Conservation (phyloP, 1,140 invertebrate species). For the Neoseiulus cucumeris region DNA sequence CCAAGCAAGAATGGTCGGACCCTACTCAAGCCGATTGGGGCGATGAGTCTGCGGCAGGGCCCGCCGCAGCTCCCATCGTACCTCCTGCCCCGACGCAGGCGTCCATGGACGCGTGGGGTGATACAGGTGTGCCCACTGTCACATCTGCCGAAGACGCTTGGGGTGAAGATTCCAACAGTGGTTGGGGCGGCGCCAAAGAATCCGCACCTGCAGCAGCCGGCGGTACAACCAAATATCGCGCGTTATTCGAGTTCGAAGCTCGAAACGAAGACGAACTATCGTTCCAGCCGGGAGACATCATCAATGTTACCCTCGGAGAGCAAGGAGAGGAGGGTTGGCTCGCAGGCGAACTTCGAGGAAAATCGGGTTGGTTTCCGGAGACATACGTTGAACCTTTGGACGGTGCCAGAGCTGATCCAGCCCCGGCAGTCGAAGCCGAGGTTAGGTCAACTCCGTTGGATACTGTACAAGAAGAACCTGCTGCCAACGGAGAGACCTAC, state of each 20-base stretch:
- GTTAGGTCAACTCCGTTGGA: constrained; percentile 10
- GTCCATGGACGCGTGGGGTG: background rate
- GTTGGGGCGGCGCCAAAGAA: constrained; percentile 35
- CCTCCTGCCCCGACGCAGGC: background rate
- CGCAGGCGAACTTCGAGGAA: constrained; percentile 65
- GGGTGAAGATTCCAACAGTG: constrained; percentile 53
- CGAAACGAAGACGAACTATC: constrained; percentile 81
- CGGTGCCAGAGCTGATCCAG: constrained; percentile 18
- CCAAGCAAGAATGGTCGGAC: constrained; percentile 14
- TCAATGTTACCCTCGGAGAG: constrained; percentile 61
- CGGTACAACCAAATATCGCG: constrained; percentile 42
- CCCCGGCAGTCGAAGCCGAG: constrained; percentile 8
- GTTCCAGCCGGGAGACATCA: constrained; percentile 79
- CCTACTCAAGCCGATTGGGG: constrained; percentile 16
- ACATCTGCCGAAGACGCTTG: constrained; percentile 24
- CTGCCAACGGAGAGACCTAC: background rate
- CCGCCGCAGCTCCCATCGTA: background rate
- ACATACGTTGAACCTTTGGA: constrained; percentile 71
- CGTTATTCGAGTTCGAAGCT: constrained; percentile 80
- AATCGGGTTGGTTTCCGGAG: constrained; percentile 92
- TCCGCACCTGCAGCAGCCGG: background rate
- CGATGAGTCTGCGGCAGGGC: background rate
- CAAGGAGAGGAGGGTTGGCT: constrained; percentile 91
- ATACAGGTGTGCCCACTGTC: background rate
- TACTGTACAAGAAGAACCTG: constrained; percentile 12